Evolutionary conservation across 1,140 invertebrate species (phyloP).

Genomic region (Pseudomyrmex cubaensis): DNA sequence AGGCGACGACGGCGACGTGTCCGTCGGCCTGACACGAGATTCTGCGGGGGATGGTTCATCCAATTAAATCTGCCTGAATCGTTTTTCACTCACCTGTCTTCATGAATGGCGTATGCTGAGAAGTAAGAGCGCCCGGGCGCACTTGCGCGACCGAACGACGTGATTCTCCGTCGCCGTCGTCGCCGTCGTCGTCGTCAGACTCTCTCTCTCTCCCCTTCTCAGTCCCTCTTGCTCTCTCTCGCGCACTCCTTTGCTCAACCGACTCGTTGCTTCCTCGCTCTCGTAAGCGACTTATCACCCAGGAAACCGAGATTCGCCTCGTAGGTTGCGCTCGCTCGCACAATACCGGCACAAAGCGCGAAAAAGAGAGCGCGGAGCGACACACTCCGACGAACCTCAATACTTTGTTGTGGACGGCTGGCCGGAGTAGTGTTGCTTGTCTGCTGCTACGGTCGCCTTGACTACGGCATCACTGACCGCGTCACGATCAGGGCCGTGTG

Average conservation of each 20-base stretch:
- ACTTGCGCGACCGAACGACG: constrained; percentile 75
- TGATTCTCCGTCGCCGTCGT: constrained; percentile 39
- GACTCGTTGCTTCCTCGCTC: constrained; percentile 47
- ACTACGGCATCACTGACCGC: constrained; percentile 83
- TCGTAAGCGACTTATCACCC: constrained; percentile 73
- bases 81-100: constrained; percentile 81
- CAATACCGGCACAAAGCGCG: constrained; percentile 61
- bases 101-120: constrained; percentile 79
- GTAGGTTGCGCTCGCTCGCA: neutral
- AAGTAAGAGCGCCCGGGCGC: constrained; percentile 74
- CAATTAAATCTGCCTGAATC: neutral
- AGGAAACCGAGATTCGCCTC: constrained; percentile 73
- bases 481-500: constrained; percentile 65
- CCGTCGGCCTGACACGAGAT: neutral
- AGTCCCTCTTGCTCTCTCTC: neutral
- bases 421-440: constrained; percentile 81
- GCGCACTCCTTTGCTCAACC: constrained; percentile 57
- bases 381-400: constrained; percentile 71
- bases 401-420: constrained; percentile 79
- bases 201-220: constrained; percentile 64
- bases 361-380: constrained; percentile 69
- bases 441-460: constrained; percentile 84
- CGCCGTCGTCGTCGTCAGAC: constrained; percentile 45
- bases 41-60: neutral
- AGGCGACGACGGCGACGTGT: neutral